Base-by-base conservation (phyloP, 2,888 invertebrate genomes). In the Cloeon dipterum region DNA sequence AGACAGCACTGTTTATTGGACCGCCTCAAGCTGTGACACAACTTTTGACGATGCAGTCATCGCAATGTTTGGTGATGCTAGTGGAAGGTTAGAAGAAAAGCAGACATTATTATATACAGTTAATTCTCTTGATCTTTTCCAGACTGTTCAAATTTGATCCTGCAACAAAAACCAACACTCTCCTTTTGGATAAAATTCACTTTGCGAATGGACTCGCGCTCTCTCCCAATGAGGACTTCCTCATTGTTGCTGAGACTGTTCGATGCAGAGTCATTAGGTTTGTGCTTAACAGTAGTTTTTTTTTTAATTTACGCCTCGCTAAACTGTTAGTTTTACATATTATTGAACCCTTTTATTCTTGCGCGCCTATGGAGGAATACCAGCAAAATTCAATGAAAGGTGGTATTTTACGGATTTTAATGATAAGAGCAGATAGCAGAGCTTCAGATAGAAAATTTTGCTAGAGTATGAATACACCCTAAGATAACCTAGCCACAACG, bases 191-290 rank as follows among this genome's bases (percentile, higher is more conserved):
- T 42, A 65, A 76, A 34, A 49, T 96, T 1, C 71, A 68, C 54
- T 89, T 91, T 57, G 66, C 93, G 0, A 98, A 96, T 56, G 94
- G 94, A 13, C 55, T 96, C 18, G 70, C 66, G 36, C 49, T 94
- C 1, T 79, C 85, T 11, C 69, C 73, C 4, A 74, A 85, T 49
- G 76, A 82, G 52, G 72, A 79, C 41, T 85, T 77, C 49, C 52
- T 94, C 3, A 55, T 96, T 18, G 70, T 91, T 1, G 57, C 71
- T 2, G 94, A 94, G 57, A 70, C 75, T 0, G 50, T 55, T 3
- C 59, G 57, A 3, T 66, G 65, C 37, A 66, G 79, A 43, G 57
- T 93, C n/a, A 49, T 64, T 5, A 77, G 79, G 58, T 59, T 44
- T 19, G 16, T 18, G 4, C 19, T 19, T 8, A n/a, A 13, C n/a